phyloP scores from a whole-genome alignment of 2,797 vertebrate species.

The Hypotaenidia philippensis region DNA sequence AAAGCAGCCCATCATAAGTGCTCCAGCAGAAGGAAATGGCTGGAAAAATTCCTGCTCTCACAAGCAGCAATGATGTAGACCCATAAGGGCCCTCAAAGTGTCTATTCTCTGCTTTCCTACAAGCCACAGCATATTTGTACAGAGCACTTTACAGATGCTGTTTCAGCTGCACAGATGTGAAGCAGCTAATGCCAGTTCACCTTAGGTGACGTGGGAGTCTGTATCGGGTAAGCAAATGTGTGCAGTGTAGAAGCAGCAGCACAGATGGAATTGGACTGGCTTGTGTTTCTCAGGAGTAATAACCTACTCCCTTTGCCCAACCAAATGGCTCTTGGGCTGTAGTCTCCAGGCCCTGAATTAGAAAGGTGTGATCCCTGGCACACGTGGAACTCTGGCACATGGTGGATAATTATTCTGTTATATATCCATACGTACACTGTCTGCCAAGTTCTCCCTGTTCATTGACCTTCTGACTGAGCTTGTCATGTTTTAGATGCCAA shows the following conservation, averaged over 20 bases:
- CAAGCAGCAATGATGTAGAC: not conserved
- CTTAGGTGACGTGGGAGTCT: not conserved
- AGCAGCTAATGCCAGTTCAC: not conserved
- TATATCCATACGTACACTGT: not conserved
- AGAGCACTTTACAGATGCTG: not conserved
- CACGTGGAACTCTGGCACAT: accelerated
- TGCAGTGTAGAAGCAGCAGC: not conserved
- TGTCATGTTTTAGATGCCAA: not conserved
- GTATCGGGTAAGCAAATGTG: accelerated
- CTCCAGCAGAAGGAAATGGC: not conserved
- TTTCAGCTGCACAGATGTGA: not conserved
- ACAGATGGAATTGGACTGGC: not conserved
- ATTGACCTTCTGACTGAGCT: not conserved
- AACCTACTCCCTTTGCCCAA: not conserved
- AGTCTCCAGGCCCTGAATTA: not conserved
- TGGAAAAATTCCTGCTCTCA: not conserved
- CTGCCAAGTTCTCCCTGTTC: not conserved
- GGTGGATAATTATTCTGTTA: not conserved
- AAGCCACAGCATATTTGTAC: not conserved
- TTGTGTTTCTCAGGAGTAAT: not conserved
- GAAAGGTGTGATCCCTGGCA: not conserved
- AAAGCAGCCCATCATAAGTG: not conserved
- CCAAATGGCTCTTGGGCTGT: not conserved
- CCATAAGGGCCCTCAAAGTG: not conserved
- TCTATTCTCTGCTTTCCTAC: not conserved